These are phyloP conservation scores for Pseudomyrmex flavicornis DNA, from an alignment of 1,140 invertebrate genomes.

Conservation along the genomic window DNA sequence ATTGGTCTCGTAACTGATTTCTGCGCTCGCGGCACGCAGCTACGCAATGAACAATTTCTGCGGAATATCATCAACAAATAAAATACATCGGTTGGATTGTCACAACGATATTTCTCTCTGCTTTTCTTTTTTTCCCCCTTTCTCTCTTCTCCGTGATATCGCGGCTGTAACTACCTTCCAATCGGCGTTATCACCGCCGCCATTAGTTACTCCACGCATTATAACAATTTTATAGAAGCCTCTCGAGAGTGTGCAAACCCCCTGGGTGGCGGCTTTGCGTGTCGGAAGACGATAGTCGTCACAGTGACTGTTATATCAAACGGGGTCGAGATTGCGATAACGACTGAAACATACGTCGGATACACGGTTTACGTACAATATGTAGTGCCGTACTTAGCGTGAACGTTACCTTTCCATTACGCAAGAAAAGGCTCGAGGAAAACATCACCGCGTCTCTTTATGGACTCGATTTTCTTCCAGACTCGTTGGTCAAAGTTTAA, in stretches of 20 bases:
- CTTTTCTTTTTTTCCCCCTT: neutral
- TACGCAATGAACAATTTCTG: conserved; percentile 37
- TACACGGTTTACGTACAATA: conserved; percentile 75
- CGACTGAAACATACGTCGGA: conserved; percentile 81
- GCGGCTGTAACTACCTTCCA: conserved; percentile 1
- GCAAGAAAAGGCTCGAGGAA: conserved; percentile 60
- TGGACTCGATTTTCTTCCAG: conserved; percentile 28
- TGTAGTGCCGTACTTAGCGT: conserved; percentile 57
- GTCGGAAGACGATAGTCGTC: conserved; percentile 83
- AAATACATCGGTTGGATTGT: conserved; percentile 12
- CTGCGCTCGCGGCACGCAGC: conserved; percentile 36
- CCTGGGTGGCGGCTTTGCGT: conserved; percentile 78
- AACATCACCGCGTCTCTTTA: conserved; percentile 38
- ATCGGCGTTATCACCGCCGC: conserved; percentile 69
- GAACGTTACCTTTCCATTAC: conserved; percentile 72
- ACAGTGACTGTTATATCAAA: conserved; percentile 85
- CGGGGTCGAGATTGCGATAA: conserved; percentile 81
- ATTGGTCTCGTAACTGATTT: conserved; percentile 56
- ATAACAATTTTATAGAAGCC: conserved; percentile 74
- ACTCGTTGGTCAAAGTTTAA: conserved; percentile 28
- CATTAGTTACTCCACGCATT: conserved; percentile 73
- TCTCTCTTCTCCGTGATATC: conserved; percentile 4
- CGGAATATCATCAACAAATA: conserved; percentile 13
- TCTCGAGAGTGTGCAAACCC: conserved; percentile 66
- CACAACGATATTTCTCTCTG: conserved; percentile 22